Base-by-base conservation (phyloP, 53 echinoderm and acorn worm genomes). In the Paracentrotus lividus region DNA sequence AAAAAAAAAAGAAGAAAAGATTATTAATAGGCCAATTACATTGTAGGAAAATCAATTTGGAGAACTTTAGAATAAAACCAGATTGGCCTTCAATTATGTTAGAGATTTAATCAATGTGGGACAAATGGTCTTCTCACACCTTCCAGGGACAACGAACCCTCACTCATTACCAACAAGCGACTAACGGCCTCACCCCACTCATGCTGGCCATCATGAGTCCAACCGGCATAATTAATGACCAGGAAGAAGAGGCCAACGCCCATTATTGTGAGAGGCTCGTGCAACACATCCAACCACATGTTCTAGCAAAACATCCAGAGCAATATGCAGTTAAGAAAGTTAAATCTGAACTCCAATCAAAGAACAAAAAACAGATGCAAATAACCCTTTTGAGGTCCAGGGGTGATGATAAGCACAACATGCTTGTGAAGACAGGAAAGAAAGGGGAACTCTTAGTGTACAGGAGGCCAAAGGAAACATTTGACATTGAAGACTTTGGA, bases 151-250 rank as follows among this genome's bases (percentile, higher is more conserved):
- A 88, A 55, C 24, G 85, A 86, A 29, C 88, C 90, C 21, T 21
- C 77, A 0, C 81, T 78, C 21, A 55, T 92, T 27, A 58, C 56
- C 58, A 77, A 55, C 56, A 53, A 54, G 78, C 81, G 92, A 1
- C 92, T 3, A 96, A 96, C 69, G 97, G 96, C 16, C 91, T 95
- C 68, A 97, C 97, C 26, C 94, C 96, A 0, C 91, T 97, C 64
- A 96, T 97, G 97, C 94, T 93, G 26, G 94, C 96, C n/a, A 96
- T 97, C 43, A 95, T 94, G 60, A 93, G 94, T 42, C 78, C 86
- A 20, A 86, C 47, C 8, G 68, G 75, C 23, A 65, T 90, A n/a
- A 86, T 49, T 5, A 95, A 91, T 44, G 95, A 88, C 42, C 95
- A 95, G 14, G 95, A 95, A 8, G 96, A 97, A 60, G 97, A 97